Evolutionary conservation across 1,140 invertebrate genomes (phyloP), one percentile per base, ranked within the genome.

Genomic region (Zaprionus kolodkinae): DNA sequence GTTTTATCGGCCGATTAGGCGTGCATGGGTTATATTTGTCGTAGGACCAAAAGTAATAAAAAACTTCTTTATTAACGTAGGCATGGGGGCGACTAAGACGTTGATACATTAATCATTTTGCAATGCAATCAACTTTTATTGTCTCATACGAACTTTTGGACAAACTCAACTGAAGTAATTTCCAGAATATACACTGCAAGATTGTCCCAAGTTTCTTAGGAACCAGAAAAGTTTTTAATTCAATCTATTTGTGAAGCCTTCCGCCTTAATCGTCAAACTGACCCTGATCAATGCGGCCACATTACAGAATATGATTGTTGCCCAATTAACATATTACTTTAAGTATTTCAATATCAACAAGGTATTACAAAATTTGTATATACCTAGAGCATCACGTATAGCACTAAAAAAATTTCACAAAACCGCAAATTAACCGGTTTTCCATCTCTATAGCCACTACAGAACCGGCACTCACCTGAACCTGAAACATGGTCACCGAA

Each of bases 401-500:
- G 6, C 13, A n/a, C 6, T 0, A 13, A 40, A 40, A 21, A 15
- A 10, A 10, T 21, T 9, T 48, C 21, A 6, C 45, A 48, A 17
- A 48, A 48, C 15, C n/a, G n/a, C n/a, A 17, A 15, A 17, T 10
- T 9, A 50, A 50, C 45, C 45, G 25, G 45, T 50, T 50, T 50
- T 50, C 9, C 9, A 48, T 2, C 11, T 25, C 12, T 21, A 21
- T 21, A 21, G 21, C 21, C 21, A 1, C 21, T 21, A 21, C 1
- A 21, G 7, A 30, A 30, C 27, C 27, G 27, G 27, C 6, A 64
- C 93, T 94, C 91, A 97, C 97, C 96, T 97, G 97, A 74, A 97
- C 96, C 95, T 97, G 97, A 93, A 97, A 97, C 94, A 97, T 96
- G 65, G 97, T 97, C 91, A 97, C 94, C 27, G 96, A 95, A 93